Base-by-base conservation (phyloP, 2,113 vertebrate species). In the Limnothrissa miodon region DNA sequence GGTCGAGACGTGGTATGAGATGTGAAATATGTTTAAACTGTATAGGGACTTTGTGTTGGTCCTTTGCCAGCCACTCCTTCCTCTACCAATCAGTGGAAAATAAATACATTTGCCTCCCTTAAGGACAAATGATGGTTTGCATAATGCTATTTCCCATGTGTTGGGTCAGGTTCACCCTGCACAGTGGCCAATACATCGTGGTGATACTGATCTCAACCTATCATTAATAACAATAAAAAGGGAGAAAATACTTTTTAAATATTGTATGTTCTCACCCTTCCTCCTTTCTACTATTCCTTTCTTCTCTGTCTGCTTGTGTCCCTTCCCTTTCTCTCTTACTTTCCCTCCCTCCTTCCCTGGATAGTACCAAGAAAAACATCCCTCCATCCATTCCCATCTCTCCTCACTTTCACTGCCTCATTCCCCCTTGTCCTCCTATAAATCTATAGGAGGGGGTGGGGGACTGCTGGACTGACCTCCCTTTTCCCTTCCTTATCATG, bases 401-500 rank as follows among this genome's bases (percentile, higher is more conserved):
- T 36, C 29, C 15, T 74, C 66, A 74, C 33, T 74, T 74, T 33
- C 33, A 74, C 66, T 36, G 66, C 9, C 66, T 13, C 33, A 13
- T 36, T 74, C 66, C 66, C 62, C 62, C 13, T 36, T 33, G 29
- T 74, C 66, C 66, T 33, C 29, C 13, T 74, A 74, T 74, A 74
- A 74, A 74, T 74, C 66, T 15, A 74, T 36, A 74, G 66, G 66
- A 74, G 33, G 66, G 66, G 13, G 29, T 1, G 66, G 33, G 4
- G 17, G 29, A 15, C n/a, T 74, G 66, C 66, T 36, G 66, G 66
- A 74, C 66, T 85, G 84, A 83, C 84, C 83, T 83, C 39, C 84
- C 21, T 81, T 84, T 78, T 85, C 85, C 79, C 80, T 82, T 82
- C 42, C 78, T 78, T 48, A 83, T 89, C 85, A 46, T 80, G 79